These are phyloP conservation scores for Romanomermis culicivorax DNA, from an alignment of 2,888 invertebrate species.

Conservation along the genomic window DNA sequence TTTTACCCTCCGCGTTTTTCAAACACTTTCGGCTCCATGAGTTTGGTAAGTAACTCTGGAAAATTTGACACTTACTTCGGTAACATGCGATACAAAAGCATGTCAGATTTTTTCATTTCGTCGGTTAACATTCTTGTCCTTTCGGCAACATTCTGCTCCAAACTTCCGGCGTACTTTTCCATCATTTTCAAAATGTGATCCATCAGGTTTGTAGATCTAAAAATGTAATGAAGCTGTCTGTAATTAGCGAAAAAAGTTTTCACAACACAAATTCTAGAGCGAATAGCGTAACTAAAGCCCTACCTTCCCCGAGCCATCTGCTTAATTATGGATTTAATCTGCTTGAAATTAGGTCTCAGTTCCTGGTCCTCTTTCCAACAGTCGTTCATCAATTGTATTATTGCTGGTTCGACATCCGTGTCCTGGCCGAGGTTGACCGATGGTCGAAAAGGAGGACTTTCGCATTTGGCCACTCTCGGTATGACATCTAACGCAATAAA, in stretches of 20 bases:
- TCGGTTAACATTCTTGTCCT: constrained; percentile 5
- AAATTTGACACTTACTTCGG: constrained; percentile 8
- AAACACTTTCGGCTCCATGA: too few species aligned
- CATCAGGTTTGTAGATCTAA: constrained; percentile 6
- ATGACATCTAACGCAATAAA: constrained; percentile 1
- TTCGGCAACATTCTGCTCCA: constrained; percentile 5
- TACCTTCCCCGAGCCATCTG: constrained; percentile 3
- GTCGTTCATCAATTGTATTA: constrained; percentile 4
- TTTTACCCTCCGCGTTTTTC: too few species aligned
- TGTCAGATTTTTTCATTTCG: constrained; percentile 9
- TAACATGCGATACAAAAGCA: constrained; percentile 10
- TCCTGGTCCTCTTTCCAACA: constrained; percentile 8
- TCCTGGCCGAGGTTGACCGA: neutral
- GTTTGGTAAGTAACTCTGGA: too few species aligned
- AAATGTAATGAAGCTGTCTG: neutral
- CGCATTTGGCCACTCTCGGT: constrained; percentile 5
- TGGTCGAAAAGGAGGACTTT: constrained; percentile 10
- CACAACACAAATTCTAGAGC: too few species aligned
- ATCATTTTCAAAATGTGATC: constrained; percentile 10
- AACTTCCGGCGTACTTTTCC: constrained; percentile 1
- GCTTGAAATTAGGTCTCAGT: constrained; percentile 4
- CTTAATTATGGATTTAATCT: neutral
- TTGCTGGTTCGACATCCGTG: neutral
- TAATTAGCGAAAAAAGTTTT: too few species aligned
- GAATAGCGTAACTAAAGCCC: too few species aligned